Conservation (phyloP, 2,797 vertebrate genomes). For the Smutsia temminckii region DNA sequence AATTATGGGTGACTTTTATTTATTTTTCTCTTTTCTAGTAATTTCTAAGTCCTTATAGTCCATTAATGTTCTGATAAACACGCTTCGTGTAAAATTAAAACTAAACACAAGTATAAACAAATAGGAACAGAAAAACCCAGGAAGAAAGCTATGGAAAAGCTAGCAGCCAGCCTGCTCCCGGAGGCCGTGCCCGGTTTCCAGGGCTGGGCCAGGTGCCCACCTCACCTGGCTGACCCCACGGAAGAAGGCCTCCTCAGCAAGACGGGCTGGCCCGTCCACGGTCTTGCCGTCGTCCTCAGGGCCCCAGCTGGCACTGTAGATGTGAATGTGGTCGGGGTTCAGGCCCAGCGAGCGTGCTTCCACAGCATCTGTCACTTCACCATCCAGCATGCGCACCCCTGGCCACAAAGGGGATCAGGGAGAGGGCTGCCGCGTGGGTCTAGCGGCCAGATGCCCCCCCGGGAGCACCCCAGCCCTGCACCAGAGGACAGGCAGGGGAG, state of each 20-base stretch:
- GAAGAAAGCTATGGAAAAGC: accelerated
- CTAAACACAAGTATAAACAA: neutral
- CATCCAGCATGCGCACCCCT: slow-evolving; percentile 99
- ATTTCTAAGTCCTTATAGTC: neutral
- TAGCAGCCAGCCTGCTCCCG: accelerated
- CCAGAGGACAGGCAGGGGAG: accelerated
- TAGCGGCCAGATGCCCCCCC: neutral
- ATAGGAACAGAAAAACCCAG: neutral
- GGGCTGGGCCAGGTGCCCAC: accelerated
- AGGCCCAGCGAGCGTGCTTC: slow-evolving; percentile 97
- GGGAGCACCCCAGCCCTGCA: accelerated
- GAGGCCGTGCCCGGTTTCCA: neutral
- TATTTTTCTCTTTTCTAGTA: neutral
- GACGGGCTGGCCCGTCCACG: slow-evolving; percentile 95
- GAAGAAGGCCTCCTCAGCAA: slow-evolving; percentile 96
- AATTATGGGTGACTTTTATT: neutral
- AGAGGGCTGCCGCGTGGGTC: slow-evolving; percentile 33
- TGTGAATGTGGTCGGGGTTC: slow-evolving; percentile 96
- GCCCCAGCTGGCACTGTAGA: slow-evolving; percentile 99
- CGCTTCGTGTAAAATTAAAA: neutral
- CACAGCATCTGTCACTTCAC: slow-evolving; percentile 97
- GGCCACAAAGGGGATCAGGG: slow-evolving; percentile 61
- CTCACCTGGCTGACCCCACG: slow-evolving; percentile 94
- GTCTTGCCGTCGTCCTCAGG: slow-evolving; percentile 98
- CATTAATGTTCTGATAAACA: neutral